Evolutionary conservation across 2,888 invertebrate genomes (phyloP).

Genomic region (Deilephila porcellus): DNA sequence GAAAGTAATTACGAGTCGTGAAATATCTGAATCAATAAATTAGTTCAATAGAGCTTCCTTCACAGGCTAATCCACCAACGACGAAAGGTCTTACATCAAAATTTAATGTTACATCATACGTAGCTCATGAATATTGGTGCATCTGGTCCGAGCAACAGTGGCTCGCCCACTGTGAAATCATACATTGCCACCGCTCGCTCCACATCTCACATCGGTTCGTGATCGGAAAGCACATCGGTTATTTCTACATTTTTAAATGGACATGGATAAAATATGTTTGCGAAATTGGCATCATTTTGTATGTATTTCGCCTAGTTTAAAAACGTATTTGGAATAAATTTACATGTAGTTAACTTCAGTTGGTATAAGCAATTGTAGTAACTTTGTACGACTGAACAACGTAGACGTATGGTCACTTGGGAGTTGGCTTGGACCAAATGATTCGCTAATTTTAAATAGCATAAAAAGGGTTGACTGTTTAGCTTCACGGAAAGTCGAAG

Average conservation of each 20-base stretch:
- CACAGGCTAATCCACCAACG: background rate
- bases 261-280: conserved; percentile 41
- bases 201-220: conserved; percentile 55
- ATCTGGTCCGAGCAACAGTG: conserved; percentile 34
- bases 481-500: background rate
- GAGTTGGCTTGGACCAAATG: too few relatives aligned
- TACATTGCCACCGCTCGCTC: conserved; percentile 46
- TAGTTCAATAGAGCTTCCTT: background rate
- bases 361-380: too few relatives aligned
- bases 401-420: too few relatives aligned
- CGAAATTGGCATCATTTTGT: conserved; percentile 19
- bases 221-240: conserved; percentile 53
- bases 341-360: background rate
- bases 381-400: too few relatives aligned
- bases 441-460: too few relatives aligned
- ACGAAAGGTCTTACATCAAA: background rate
- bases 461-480: too few relatives aligned
- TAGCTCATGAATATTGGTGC: conserved; percentile 15
- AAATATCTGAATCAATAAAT: background rate
- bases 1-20: background rate
- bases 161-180: conserved; percentile 44
- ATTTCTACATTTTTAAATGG: conserved; percentile 56
- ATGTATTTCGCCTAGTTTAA: conserved; percentile 2
- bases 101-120: background rate
- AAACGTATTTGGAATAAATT: conserved; percentile 4